Base-by-base conservation (phyloP, 2,888 invertebrate species). In the Theodoxus fluviatilis region DNA sequence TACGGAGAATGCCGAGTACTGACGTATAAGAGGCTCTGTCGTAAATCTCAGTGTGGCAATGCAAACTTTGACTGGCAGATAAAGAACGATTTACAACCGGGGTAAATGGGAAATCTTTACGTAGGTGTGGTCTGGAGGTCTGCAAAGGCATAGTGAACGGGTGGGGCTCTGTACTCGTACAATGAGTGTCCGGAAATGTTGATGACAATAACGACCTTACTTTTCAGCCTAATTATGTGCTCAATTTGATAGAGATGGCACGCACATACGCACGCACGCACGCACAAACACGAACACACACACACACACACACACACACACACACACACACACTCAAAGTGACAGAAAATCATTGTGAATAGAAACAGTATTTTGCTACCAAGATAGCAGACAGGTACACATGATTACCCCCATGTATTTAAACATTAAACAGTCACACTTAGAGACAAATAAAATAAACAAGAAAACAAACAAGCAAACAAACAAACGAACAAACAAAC, bases 241-340 rank as follows among this genome's bases (percentile, higher is more conserved):
- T 15, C 52, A 52, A 3, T n/a, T 25, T 25, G 25, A 25, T 25
- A 52, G 15, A 52, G 6, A 9, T 25, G 6, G 25, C 52, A n/a
- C 15, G 25, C 52, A 52, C 15, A n/a, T 25, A 52, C 52, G 25
- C 52, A 52, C 52, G 25, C 52, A 52, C 52, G 25, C 52, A 52
- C 52, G 25, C 52, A 52, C 52, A 52, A n/a, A 52, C 52, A 52
- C 52, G 25, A n/a, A 52, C 18, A 52, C 52, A 52, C 4, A 15
- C 25, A 55, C 15, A 22, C 55, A 22, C 55, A 55, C 25, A 18
- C 52, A 52, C 18, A 18, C 52, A 52, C 4, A 52, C 52, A 52
- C 18, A 52, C 18, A 18, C 52, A 52, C 52, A 25, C 15, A 57
- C 25, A 25, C 57, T 31, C 25, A 57, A 28, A 31, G 9, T 12